These are phyloP conservation scores for Chloropsis hardwickii DNA, from an alignment of 2,113 vertebrate species.

Conservation along the genomic window DNA sequence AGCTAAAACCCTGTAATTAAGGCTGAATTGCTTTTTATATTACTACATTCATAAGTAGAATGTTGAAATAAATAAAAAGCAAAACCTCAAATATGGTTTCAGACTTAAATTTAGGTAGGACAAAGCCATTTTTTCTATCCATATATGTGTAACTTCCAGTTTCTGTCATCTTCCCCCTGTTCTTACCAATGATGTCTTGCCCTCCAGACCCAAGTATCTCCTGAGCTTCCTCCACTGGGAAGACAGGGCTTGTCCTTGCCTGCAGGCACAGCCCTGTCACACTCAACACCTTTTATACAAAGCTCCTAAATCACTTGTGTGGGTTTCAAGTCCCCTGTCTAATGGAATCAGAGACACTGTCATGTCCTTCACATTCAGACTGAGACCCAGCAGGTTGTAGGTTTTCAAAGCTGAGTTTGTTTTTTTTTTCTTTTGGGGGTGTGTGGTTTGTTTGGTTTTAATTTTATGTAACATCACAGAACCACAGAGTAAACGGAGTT, in stretches of 20 bases:
- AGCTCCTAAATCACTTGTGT: background rate
- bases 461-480: background rate
- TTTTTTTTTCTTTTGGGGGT: fast-evolving
- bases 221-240: background rate
- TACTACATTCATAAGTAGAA: conserved; percentile 50
- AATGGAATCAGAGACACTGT: background rate
- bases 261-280: background rate
- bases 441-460: background rate
- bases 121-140: background rate
- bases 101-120: background rate
- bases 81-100: conserved; percentile 32
- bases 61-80: conserved; percentile 59
- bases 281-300: background rate
- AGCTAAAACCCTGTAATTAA: conserved; percentile 64
- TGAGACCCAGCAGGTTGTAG: background rate
- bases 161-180: background rate
- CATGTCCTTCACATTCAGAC: background rate
- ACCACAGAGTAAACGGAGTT: background rate
- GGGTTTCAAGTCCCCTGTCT: background rate
- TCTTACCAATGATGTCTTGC: background rate
- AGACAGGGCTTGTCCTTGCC: background rate
- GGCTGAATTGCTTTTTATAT: conserved; percentile 58
- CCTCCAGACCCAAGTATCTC: background rate
- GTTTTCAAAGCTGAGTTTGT: background rate
- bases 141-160: background rate